phyloP scores from a whole-genome alignment of 2,888 invertebrate genomes.

The Eristalis pertinax region DNA sequence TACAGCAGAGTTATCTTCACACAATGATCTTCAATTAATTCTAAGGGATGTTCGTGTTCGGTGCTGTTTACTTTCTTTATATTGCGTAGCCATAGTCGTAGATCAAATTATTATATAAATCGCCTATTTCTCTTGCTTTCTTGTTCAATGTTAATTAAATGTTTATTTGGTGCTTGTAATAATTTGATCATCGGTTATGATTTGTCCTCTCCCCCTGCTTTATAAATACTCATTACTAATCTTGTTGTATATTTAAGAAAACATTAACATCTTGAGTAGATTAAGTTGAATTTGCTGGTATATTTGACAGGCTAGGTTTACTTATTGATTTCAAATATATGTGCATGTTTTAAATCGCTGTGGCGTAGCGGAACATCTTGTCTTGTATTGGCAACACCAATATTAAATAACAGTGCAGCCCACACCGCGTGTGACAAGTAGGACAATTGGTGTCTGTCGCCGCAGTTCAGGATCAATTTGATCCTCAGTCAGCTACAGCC shows the following conservation, averaged over 20 bases:
- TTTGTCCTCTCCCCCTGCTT: conserved; percentile 22
- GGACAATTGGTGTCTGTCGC: too few relatives aligned
- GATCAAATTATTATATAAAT: conserved; percentile 30
- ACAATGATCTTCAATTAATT: conserved; percentile 2
- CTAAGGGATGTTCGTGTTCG: conserved; percentile 16
- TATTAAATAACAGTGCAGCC: too few relatives aligned
- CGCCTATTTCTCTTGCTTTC: background rate
- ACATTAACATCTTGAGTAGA: conserved; percentile 48
- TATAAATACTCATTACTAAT: conserved; percentile 44
- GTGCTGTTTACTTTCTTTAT: conserved; percentile 23
- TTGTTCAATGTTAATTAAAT: background rate
- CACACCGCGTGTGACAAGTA: too few relatives aligned
- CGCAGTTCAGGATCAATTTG: too few relatives aligned
- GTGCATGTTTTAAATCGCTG: too few relatives aligned
- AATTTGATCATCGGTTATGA: conserved; percentile 36
- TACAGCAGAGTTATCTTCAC: conserved; percentile 38
- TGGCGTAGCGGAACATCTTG: too few relatives aligned
- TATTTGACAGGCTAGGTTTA: background rate
- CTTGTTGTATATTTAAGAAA: conserved; percentile 27
- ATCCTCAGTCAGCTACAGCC: too few relatives aligned
- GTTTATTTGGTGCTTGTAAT: conserved; percentile 1
- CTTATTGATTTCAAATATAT: background rate
- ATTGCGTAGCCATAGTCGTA: conserved; percentile 39
- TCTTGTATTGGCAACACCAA: too few relatives aligned
- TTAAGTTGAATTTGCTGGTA: conserved; percentile 8